Evolutionary conservation across 2,797 vertebrate species (phyloP), one percentile per base, ranked within the genome.

Genomic region (Muscicapa comitata): DNA sequence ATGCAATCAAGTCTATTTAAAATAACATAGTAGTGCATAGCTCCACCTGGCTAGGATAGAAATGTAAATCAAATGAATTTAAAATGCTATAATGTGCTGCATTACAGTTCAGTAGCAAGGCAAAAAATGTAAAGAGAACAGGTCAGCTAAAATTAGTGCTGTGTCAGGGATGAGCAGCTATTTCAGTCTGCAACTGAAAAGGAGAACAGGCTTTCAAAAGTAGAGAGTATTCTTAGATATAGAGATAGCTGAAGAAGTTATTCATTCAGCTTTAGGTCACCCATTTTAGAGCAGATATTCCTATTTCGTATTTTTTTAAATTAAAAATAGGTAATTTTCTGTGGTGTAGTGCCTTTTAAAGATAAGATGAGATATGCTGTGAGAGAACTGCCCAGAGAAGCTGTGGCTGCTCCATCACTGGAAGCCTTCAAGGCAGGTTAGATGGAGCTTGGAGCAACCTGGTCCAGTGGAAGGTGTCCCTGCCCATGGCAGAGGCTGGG

Each of bases 111-210:
- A 10, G 45, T 55, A 72, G 65, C 61, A 68, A 78, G 68, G 84
- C 65, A 83, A 20, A 33, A 71, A 76, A 86, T 82, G 43, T 31
- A 76, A 93, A 79, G 93, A 78, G 58, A 83, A 72, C 31, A 88
- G 63, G 62, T 70, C 76, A 92, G 75, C 75, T 90, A 85, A 91
- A 90, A 80, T 77, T 61, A 63, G 88, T 86, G 79, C 73, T 90
- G 11, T 79, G 59, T 74, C 71, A 90, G 75, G 80, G 53, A 40
- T 55, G 51, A 91, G n/a, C 75, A 77, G 37, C 58, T 90, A 33
- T 94, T 92, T 89, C 78, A 83, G 61, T 66, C 42, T 88, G 54
- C 28, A 92, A 68, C 2, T 65, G 80, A 62, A 73, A 81, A 80
- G 29, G 53, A 80, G 47, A 89, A 71, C 43, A 61, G 47, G n/a